Base-by-base conservation (phyloP, 2,113 vertebrate genomes). In the Carassius auratus region DNA sequence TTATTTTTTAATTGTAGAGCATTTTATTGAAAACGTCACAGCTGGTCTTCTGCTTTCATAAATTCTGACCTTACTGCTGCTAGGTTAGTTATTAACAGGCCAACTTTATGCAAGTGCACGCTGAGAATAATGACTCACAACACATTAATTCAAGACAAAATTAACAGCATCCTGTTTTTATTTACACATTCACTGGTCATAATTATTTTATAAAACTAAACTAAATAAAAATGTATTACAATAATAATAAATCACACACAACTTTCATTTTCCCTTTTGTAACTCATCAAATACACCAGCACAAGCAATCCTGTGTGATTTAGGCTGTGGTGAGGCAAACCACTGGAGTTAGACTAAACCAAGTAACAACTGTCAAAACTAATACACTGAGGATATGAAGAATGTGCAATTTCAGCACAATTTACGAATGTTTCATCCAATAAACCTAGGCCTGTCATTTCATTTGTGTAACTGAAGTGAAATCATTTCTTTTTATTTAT, bases 371-470 rank as follows among this genome's bases (percentile, higher is more conserved):
- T 7, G 9, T 57, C 26, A 57, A 77, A 57, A 77, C 17, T 4
- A 57, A 61, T 14, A 10, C 5, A 23, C 17, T 2, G 33, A 71
- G 38, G 19, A 42, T 61, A 78, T 36, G 19, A 79, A 62, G 38
- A 79, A 15, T 61, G 21, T 21, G 6, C 36, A 45, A 45, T 79
- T 79, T 79, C 36, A 79, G 52, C 21, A 79, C 74, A 30, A 15
- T 61, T 45, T 50, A 62, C 71, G 4, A 68, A 42, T 48, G 13
- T n/a, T n/a, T 38, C 17, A 59, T 42, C 2, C 21, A 62, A 9
- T 62, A 62, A 62, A 62, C 30, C 9, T 36, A 64, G 57, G 3
- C 59, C 59, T 26, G 4, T 48, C 38, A 30, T 64, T 42, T 30
- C 13, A 80, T 64, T 61, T 61, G 15, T 75, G 42, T 74, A 33